Percentiles rank a stretch among this genome's conserved stretches.
Evolutionary conservation across 1,140 invertebrate species (phyloP).

Genomic region (Penaeus japonicus): DNA sequence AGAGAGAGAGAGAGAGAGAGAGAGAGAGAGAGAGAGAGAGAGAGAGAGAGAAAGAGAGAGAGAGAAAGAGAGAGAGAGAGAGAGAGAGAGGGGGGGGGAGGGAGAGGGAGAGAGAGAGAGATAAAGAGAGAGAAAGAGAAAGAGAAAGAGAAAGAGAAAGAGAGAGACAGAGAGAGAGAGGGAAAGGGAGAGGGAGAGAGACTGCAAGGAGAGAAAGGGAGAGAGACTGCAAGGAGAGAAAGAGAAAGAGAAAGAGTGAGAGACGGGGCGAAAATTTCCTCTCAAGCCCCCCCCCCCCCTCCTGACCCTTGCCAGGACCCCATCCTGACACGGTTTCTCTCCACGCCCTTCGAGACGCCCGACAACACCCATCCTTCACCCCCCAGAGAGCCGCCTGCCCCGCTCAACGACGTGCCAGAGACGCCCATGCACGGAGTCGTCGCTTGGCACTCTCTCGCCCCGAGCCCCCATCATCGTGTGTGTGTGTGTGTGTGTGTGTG

Average conservation of each 20-base stretch:
- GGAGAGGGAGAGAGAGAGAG: not conserved
- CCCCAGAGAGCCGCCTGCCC: too few species aligned
- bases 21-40: not conserved
- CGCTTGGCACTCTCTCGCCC: too few species aligned
- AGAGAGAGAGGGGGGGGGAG: not conserved
- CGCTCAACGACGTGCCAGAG: too few species aligned
- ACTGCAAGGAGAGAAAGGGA: not conserved
- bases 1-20: not conserved
- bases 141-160: constrained; percentile 29
- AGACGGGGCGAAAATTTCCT: not conserved
- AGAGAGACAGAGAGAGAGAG: constrained; percentile 31
- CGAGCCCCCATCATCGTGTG: too few species aligned
- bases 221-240: not conserved
- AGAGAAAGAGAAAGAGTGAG: not conserved
- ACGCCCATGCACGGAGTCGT: too few species aligned
- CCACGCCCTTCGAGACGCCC: too few species aligned
- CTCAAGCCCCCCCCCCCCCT: too few species aligned
- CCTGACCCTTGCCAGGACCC: too few species aligned
- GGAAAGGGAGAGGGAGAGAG: not conserved
- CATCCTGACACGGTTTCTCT: too few species aligned
- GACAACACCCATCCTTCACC: too few species aligned
- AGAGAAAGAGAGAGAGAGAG: not conserved
- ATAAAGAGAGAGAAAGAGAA: constrained; percentile 24
- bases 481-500: too few species aligned
- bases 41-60: not conserved